Evolutionary conservation across 2,888 invertebrate genomes (phyloP), one percentile per base, ranked within the genome.

Genomic region (Agonopterix arenella): DNA sequence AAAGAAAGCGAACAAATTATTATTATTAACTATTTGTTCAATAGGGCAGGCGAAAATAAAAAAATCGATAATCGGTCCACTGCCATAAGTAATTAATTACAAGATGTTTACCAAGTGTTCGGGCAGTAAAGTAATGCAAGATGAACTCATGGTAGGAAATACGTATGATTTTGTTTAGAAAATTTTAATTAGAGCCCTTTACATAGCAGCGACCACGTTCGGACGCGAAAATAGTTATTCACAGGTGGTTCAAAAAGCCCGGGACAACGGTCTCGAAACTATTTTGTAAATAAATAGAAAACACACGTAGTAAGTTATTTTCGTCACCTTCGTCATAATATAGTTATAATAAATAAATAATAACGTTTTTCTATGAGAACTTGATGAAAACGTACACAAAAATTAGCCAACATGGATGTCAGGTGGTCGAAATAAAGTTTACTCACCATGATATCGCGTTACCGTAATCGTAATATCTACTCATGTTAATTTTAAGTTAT

Each of bases 391-490:
- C 80, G 81, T 81, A 80, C 60, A 79, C 78, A 80, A 73, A 69
- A 64, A 71, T 68, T 68, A 70, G 76, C 76, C 82, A 85, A 82
- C 75, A 84, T 85, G 84, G 82, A 77, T 78, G 83, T 81, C 78
- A 73, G 61, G 62, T 59, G 53, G 57, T 53, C 57, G 65, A 67
- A 70, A 55, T 60, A 60, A 62, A 66, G 53, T 62, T 59, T 67
- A 88, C 90, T 89, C 61, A 90, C 90, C 90, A 90, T 82, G 90
- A 86, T 80, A 90, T 80, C 68, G 82, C 84, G 78, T 82, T 90
- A 77, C 82, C 75, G 79, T 84, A 90, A 81, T 90, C 90, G 83
- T 84, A 90, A 83, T 89, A 90, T 80, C 90, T 84, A 79, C 84
- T 90, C 90, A 90, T 90, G 78, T 77, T 84, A 76, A 73, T 61